Base-by-base conservation (phyloP, 2,113 vertebrate species). In the Fulica atra region DNA sequence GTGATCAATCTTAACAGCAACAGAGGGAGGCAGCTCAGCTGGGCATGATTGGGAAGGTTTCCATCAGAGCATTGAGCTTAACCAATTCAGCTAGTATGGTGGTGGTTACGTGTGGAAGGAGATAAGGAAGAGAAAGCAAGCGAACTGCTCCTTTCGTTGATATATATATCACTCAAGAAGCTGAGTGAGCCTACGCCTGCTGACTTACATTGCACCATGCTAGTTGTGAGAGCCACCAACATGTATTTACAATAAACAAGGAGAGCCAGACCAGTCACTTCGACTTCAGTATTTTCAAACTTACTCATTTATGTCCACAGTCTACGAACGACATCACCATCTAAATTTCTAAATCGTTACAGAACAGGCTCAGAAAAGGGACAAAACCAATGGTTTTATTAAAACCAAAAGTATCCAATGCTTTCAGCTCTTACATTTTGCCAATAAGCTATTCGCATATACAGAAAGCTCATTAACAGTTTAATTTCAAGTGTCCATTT, bases 401-500 rank as follows among this genome's bases (percentile, higher is more conserved):
- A 96, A 96, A 97, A 96, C 86, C 86, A 94, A 13, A 68, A 81
- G 40, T n/a, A 93, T 28, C 76, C 86, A 93, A 53, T 44, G 50
- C 88, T 92, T 94, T 91, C 87, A 88, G 74, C 84, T 72, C 74
- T 95, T 81, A 89, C 85, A 72, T 87, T 95, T 77, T 91, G 87
- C 93, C 74, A 82, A 44, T 63, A 97, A 96, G 95, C 93, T 84
- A 94, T 91, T 66, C 3, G 19, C 64, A 93, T 40, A 64, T 38
- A 97, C 9, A 82, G 64, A 94, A 93, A 89, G 68, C 86, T 96
- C 81, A 95, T 63, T 33, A 96, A 93, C 33, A 2, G 87, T 93
- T 95, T 89, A 2, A 85, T 93, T 95, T 89, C 61, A 97, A 95
- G 40, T 81, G 86, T 96, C 95, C 94, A 95, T 91, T 91, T 93